These are phyloP conservation scores for Strigamia crassipes DNA, from an alignment of 2,888 invertebrate species.

Conservation along the genomic window DNA sequence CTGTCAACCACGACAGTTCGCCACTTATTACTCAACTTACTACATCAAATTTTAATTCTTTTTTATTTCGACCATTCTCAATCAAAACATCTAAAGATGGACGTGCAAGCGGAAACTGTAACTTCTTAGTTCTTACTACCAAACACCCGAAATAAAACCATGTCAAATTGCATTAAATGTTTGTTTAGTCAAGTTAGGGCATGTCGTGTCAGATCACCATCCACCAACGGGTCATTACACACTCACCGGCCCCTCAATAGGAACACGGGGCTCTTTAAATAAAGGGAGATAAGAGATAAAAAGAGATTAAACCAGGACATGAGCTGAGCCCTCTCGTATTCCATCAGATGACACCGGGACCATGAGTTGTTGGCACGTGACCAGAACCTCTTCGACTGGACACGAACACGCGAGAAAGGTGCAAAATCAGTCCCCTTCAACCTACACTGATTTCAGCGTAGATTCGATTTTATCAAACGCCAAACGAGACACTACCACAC, in stretches of 20 bases:
- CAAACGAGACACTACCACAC: background rate
- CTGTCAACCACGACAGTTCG: too few relatives aligned
- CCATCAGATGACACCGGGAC: slow-evolving; percentile 1
- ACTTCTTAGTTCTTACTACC: too few relatives aligned
- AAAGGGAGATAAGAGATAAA: background rate
- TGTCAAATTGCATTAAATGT: background rate
- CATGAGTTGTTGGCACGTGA: slow-evolving; percentile 34
- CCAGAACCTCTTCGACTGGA: background rate
- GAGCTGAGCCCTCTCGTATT: background rate
- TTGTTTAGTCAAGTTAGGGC: background rate
- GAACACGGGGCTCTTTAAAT: background rate
- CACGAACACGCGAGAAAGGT: background rate
- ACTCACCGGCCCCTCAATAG: slow-evolving; percentile 1
- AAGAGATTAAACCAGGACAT: slow-evolving; percentile 4
- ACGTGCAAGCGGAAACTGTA: too few relatives aligned
- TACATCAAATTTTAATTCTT: too few relatives aligned
- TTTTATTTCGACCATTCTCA: too few relatives aligned
- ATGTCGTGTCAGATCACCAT: background rate
- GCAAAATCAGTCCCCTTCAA: background rate
- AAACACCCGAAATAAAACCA: background rate
- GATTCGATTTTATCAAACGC: background rate
- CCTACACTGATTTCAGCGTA: background rate
- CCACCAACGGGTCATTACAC: slow-evolving; percentile 14
- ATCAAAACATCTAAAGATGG: too few relatives aligned
- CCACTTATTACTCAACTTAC: too few relatives aligned